Percentiles rank a stretch among this genome's conserved stretches.
phyloP scores from a whole-genome alignment of 2,888 invertebrate genomes.

The Sphaeridia pumilis region DNA sequence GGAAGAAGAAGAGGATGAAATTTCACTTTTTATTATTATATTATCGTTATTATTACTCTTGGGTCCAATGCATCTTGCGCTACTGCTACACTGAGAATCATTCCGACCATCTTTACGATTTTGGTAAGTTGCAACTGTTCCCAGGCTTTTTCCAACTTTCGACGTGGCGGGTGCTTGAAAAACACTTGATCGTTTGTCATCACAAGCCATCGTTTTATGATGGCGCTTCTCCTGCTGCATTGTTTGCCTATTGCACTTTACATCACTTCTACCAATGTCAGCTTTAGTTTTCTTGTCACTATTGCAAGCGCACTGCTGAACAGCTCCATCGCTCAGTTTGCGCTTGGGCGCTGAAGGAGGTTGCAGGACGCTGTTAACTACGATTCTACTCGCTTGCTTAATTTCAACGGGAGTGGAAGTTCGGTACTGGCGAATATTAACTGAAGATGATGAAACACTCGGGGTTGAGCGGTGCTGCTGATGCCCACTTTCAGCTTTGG shows the following conservation, averaged over 20 bases:
- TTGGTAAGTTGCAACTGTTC: slow-evolving; percentile 8
- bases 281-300: neutral
- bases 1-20: slow-evolving; percentile 18
- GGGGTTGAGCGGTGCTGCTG: slow-evolving; percentile 12
- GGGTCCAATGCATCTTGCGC: neutral
- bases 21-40: slow-evolving; percentile 20
- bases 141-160: slow-evolving; percentile 11
- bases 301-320: no score
- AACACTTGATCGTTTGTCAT: slow-evolving; percentile 22
- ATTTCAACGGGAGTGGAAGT: slow-evolving; percentile 35
- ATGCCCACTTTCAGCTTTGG: slow-evolving; percentile 16
- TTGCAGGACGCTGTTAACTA: slow-evolving; percentile 22
- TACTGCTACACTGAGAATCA: no score
- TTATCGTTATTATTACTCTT: slow-evolving; percentile 8
- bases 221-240: slow-evolving; percentile 5
- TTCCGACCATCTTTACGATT: neutral
- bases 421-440: slow-evolving; percentile 16
- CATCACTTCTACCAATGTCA: neutral
- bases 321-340: neutral
- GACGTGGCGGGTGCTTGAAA: slow-evolving; percentile 8
- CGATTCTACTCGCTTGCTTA: slow-evolving; percentile 33
- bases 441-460: slow-evolving; percentile 16
- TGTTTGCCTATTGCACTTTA: neutral
- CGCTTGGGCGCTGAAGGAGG: neutral
- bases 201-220: slow-evolving; percentile 36